Evolutionary conservation across 2,888 invertebrate species (phyloP), one percentile per base, ranked within the genome.

Genomic region (Clistopyga incitator): DNA sequence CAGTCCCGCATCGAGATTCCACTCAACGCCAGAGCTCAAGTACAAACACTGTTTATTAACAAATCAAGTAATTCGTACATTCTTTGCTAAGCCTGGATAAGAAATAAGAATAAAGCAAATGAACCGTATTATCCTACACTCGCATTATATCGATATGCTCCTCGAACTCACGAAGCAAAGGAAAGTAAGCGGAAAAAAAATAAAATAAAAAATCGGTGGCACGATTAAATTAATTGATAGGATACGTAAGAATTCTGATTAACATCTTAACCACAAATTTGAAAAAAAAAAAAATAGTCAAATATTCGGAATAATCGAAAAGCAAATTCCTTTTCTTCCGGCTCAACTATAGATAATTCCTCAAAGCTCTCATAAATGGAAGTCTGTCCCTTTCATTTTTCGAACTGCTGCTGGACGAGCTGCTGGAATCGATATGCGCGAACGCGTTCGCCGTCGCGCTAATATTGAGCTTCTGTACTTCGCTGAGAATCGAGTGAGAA

Each of bases 381-480:
- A 65, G 38, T 47, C 13, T 29, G 79, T 50, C 34, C 59, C 50
- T 76, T 11, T n/a, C 13, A 50, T 50, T 42, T 42, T 34, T 56
- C 8, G 64, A 56, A 54, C 23, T 45, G 47, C 61, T 75, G 6
- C 20, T 25, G 38, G 38, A 67, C 52, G 78, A 78, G 34, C 47
- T 52, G 25, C 3, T 8, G 1, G 29, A 59, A 25, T 13, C 15
- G 8, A 23, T 25, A 64, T 20, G 29, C 25, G 10, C 50, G 23
- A 65, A 75, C 25, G 18, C 56, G 6, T 71, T 23, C 23, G 29
- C 10, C 6, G 15, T 38, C 10, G 68, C 68, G 15, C 68, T 61
- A 34, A 83, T 74, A 2, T 74, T 77, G 3, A 78, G 78, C 38
- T 81, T 82, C 47, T 81, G 72, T 11, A 86, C 64, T 67, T 82